Evolutionary conservation across 2,113 vertebrate species (phyloP).

Genomic region (Sturnira hondurensis): DNA sequence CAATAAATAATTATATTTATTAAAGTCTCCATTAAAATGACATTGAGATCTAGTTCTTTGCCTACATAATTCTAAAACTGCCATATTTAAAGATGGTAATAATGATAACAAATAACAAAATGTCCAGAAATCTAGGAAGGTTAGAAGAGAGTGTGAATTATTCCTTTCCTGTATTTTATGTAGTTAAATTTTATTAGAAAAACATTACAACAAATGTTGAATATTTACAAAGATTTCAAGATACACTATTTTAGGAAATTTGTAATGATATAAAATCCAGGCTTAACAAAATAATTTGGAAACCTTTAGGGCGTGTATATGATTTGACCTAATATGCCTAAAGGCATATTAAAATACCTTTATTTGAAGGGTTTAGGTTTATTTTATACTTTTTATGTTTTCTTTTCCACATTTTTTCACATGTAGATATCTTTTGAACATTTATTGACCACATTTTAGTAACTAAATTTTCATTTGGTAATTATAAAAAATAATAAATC

Average conservation of each 20-base stretch:
- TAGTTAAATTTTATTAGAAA: not conserved
- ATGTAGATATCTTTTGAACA: not conserved
- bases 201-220: not conserved
- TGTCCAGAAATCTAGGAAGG: not conserved
- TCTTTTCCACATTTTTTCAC: not conserved
- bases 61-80: not conserved
- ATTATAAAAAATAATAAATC: not conserved
- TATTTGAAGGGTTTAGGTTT: not conserved
- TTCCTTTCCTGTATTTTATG: not conserved
- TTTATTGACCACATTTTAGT: not conserved
- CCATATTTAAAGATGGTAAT: constrained; percentile 12
- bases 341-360: not conserved
- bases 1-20: constrained; percentile 17
- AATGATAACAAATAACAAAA: not conserved
- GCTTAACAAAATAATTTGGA: not conserved
- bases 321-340: not conserved
- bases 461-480: not conserved
- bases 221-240: not conserved
- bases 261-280: not conserved
- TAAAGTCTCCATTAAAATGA: constrained; percentile 22
- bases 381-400: not conserved
- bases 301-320: not conserved
- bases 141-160: not conserved
- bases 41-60: not conserved
- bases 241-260: not conserved